A percentile compares a stretch with the other conserved stretches of the same genome.
phyloP scores from a whole-genome alignment of 1,140 invertebrate genomes.

The Atopsyche davidsoni region DNA sequence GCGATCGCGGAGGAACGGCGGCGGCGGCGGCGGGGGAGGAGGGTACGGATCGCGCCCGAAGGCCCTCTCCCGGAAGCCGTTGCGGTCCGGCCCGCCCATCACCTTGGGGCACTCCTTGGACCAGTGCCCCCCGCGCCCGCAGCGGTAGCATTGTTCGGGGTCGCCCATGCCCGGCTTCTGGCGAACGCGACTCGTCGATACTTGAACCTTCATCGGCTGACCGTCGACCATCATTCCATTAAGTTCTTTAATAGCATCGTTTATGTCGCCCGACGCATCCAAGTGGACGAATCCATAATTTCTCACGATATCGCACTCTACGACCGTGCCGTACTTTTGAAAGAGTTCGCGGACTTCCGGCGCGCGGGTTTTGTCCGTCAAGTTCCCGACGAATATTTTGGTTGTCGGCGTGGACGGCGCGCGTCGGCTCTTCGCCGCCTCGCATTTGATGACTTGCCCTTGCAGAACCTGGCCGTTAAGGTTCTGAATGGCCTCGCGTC shows the following conservation, averaged over 20 bases:
- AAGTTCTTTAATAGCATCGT: constrained; percentile 79
- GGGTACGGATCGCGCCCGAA: constrained; percentile 78
- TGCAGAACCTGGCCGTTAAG: constrained; percentile 83
- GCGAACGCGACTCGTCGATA: constrained; percentile 84
- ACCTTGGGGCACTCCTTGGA: constrained; percentile 85
- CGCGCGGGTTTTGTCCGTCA: constrained; percentile 82
- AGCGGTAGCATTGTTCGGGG: constrained; percentile 89
- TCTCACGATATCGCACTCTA: constrained; percentile 85
- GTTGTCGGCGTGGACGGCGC: constrained; percentile 78
- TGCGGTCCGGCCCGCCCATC: constrained; percentile 66
- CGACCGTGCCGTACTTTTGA: constrained; percentile 81
- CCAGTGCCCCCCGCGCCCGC: constrained; percentile 90
- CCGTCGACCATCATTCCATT: constrained; percentile 80
- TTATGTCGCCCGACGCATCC: constrained; percentile 74
- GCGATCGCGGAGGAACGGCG: constrained; percentile 77
- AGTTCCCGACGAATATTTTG: constrained; percentile 86
- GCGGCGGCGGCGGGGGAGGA: constrained; percentile 70
- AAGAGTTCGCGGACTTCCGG: constrained; percentile 81
- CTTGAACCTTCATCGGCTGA: constrained; percentile 82
- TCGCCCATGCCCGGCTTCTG: constrained; percentile 93
- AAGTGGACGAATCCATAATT: constrained; percentile 90
- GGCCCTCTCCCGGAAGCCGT: constrained; percentile 74
- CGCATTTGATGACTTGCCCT: constrained; percentile 85
- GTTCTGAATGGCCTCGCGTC: constrained; percentile 85
- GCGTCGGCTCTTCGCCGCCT: constrained; percentile 81